A percentile compares a stretch with the other conserved stretches of the same genome.
Evolutionary conservation across 1,140 invertebrate species (phyloP).

Genomic region (Drosophila simulans): DNA sequence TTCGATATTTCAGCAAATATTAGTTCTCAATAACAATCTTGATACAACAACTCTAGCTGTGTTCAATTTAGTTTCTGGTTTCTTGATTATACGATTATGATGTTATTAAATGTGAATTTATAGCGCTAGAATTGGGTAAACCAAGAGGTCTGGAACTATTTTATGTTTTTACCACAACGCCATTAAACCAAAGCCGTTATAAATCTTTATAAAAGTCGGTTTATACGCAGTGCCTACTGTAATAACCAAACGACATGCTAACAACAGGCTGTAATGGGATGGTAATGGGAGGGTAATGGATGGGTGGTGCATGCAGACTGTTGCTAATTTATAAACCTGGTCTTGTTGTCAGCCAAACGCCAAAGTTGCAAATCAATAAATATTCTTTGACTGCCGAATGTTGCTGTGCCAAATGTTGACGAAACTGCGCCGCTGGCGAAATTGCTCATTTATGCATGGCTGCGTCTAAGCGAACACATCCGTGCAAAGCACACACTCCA

Average conservation of each 20-base stretch:
- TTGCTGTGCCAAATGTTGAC: constrained; percentile 70
- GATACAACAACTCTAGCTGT: too few relatives aligned
- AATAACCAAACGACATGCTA: constrained; percentile 4
- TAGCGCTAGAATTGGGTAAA: not conserved
- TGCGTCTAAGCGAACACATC: constrained; percentile 57
- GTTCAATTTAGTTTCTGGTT: not conserved
- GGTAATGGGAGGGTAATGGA: not conserved
- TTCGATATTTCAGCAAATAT: too few relatives aligned
- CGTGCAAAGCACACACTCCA: constrained; percentile 25
- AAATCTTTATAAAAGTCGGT: not conserved
- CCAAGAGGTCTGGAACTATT: not conserved
- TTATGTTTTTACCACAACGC: not conserved
- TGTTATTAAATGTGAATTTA: not conserved
- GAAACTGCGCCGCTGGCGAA: constrained; percentile 67
- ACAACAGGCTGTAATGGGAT: not conserved
- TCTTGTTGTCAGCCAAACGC: constrained; percentile 53
- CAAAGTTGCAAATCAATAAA: constrained; percentile 78
- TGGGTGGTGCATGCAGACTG: constrained; percentile 41
- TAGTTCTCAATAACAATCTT: too few relatives aligned
- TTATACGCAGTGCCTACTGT: constrained; percentile 5
- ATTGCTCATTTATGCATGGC: constrained; percentile 80
- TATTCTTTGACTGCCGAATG: constrained; percentile 49
- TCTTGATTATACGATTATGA: not conserved
- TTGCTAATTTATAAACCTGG: constrained; percentile 75
- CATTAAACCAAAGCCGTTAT: not conserved